Conservation (phyloP, 1,140 invertebrate species). For the Acromyrmex charruanus region DNA sequence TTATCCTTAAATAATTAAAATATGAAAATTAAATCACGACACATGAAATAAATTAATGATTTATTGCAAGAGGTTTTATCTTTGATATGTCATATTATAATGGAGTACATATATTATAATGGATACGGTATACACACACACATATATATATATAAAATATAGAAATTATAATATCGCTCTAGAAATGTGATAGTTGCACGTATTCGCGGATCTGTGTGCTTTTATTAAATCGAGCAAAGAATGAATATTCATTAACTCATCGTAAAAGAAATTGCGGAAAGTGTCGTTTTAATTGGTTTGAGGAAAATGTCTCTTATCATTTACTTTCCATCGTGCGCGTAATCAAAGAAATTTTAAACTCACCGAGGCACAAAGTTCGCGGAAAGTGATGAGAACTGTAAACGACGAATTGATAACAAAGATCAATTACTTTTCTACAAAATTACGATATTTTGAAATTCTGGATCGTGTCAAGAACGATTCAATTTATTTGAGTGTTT, state of each 20-base stretch:
- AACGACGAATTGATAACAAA: conserved; percentile 12
- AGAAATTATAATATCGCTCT: background rate
- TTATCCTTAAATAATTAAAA: no score
- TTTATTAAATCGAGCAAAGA: conserved; percentile 29
- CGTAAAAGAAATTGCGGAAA: conserved; percentile 17
- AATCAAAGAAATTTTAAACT: conserved; percentile 58
- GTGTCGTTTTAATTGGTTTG: conserved; percentile 66
- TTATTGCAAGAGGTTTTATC: background rate
- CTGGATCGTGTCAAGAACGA: background rate
- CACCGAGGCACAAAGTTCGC: conserved; percentile 5
- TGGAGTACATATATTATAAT: background rate
- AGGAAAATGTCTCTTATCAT: conserved; percentile 64
- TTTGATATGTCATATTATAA: background rate
- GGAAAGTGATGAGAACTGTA: background rate
- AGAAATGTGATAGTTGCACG: background rate
- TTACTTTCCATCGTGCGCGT: conserved; percentile 38
- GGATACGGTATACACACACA: background rate
- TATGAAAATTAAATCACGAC: background rate
- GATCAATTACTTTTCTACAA: background rate
- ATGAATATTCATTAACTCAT: conserved; percentile 68
- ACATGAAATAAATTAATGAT: background rate
- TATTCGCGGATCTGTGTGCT: background rate
- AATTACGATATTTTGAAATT: background rate
- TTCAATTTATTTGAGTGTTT: background rate
- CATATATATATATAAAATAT: no score